Conservation (phyloP, 2,888 invertebrate species). For the Therioaphis trifolii region DNA sequence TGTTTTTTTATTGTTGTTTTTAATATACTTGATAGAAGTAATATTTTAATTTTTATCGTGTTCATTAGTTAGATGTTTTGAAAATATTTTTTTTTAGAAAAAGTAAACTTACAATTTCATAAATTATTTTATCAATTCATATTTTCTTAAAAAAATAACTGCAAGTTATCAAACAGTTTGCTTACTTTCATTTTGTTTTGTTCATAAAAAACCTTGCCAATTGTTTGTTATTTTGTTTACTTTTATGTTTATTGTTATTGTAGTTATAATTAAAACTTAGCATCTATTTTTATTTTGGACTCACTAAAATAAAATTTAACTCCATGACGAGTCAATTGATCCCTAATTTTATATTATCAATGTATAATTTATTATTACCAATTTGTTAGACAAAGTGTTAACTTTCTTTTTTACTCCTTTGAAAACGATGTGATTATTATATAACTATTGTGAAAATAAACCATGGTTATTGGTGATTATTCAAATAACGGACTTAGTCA, state of each 20-base stretch:
- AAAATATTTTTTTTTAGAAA: neutral
- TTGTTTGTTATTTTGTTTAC: slow-evolving; percentile 35
- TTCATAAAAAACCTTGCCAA: neutral
- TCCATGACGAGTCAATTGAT: neutral
- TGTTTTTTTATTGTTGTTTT: slow-evolving; percentile 6
- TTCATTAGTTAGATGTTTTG: slow-evolving; percentile 29
- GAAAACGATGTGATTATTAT: too few species aligned
- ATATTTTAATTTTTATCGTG: neutral
- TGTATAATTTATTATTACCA: too few species aligned
- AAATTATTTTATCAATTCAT: neutral
- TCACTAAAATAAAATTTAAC: neutral
- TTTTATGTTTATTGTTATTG: slow-evolving; percentile 46
- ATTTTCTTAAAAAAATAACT: slow-evolving; percentile 11
- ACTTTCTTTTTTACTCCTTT: too few species aligned
- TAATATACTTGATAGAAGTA: neutral
- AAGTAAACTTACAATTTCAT: neutral
- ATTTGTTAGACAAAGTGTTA: too few species aligned
- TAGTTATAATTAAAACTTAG: slow-evolving; percentile 8
- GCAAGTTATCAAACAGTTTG: neutral
- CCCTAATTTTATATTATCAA: too few species aligned
- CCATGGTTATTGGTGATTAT: too few species aligned
- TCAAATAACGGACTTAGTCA: too few species aligned
- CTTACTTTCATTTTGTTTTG: neutral
- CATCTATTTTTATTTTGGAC: neutral
- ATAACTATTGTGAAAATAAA: too few species aligned